A percentile compares a stretch with the other conserved stretches of the same genome.
phyloP scores from a whole-genome alignment of 2,113 vertebrate genomes.

The Tragelaphus scriptus region DNA sequence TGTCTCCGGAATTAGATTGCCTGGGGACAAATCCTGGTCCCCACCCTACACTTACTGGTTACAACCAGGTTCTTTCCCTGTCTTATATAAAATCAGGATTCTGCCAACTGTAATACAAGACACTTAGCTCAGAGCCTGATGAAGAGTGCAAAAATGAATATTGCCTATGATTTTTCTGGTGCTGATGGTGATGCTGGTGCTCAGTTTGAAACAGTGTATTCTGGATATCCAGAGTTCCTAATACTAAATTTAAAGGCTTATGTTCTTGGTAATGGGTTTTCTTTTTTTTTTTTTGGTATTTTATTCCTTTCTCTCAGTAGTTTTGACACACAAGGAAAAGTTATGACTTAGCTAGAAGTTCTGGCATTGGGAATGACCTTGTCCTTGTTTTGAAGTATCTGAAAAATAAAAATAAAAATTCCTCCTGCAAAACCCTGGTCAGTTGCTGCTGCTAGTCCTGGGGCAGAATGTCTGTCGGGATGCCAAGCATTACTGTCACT shows the following conservation, averaged over 20 bases:
- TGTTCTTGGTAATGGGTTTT: neutral
- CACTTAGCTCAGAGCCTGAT: neutral
- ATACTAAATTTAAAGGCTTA: neutral
- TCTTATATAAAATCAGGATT: neutral
- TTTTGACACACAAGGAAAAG: neutral
- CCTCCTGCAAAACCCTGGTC: neutral
- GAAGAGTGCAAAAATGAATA: neutral
- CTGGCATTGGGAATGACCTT: slow-evolving; percentile 18
- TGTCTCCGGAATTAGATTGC: neutral
- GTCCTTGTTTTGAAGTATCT: slow-evolving; percentile 41
- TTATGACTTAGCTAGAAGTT: neutral
- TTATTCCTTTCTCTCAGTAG: neutral
- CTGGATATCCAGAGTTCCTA: neutral
- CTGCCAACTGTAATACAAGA: neutral
- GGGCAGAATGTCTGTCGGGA: neutral
- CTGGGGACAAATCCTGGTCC: neutral
- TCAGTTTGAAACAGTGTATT: neutral
- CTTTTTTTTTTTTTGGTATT: neutral
- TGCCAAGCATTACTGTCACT: slow-evolving; percentile 4
- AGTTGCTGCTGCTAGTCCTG: neutral
- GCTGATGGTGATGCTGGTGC: neutral
- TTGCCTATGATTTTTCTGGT: neutral
- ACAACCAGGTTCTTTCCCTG: neutral
- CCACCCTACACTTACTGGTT: neutral
- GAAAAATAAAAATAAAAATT: slow-evolving; percentile 61